phyloP scores from a whole-genome alignment of 2,113 vertebrate species.

The Abramis brama region DNA sequence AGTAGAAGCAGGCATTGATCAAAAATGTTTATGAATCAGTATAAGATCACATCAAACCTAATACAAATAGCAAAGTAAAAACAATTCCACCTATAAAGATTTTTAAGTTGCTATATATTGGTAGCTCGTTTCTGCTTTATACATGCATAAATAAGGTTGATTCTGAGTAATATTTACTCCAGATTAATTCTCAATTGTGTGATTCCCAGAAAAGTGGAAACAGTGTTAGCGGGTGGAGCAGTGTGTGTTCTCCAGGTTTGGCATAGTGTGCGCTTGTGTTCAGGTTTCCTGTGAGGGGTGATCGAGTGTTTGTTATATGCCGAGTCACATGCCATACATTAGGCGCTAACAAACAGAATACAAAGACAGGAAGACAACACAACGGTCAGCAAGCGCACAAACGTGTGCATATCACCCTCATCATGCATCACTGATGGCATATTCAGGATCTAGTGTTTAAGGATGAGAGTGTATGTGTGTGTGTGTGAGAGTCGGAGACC shows the following conservation, averaged over 20 bases:
- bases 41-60: not conserved
- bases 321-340: constrained; percentile 1
- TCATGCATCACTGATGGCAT: constrained; percentile 19
- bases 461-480: not conserved
- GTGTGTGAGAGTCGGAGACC: not conserved
- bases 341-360: constrained; percentile 14
- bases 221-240: not conserved
- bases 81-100: not conserved
- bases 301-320: not conserved
- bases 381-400: not conserved
- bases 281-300: not conserved
- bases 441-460: constrained; percentile 18
- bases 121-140: not conserved
- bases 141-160: not conserved
- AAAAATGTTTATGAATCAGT: not conserved
- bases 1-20: not conserved
- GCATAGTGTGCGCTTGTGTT: not conserved
- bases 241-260: not conserved
- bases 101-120: not conserved
- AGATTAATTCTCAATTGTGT: not conserved
- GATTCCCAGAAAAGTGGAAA: constrained; percentile 7
- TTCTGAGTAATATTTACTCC: not conserved
- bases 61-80: not conserved
- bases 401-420: not conserved
- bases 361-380: constrained; percentile 32